A percentile compares a stretch with the other conserved stretches of the same genome.
phyloP scores from a whole-genome alignment of 2,888 invertebrate species.

The Andrena camellia region DNA sequence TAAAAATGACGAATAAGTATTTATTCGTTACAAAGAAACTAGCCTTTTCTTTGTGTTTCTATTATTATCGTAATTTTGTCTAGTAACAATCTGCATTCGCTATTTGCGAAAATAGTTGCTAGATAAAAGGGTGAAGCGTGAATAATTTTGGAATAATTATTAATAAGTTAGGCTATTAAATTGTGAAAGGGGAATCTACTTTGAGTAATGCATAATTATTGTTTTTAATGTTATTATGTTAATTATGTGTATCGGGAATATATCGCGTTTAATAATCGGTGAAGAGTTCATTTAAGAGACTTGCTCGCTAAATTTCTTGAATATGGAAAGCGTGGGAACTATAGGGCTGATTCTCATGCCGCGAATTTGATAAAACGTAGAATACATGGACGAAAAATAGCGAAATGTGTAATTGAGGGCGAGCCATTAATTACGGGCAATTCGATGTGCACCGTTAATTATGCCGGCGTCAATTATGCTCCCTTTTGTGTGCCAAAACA shows the following conservation, averaged over 20 bases:
- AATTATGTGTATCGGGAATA: neutral
- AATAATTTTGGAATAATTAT: no score
- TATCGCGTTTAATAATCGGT: neutral
- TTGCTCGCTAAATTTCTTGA: constrained; percentile 6
- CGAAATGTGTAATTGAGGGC: constrained; percentile 12
- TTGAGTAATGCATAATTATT: no score
- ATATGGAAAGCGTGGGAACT: constrained; percentile 41
- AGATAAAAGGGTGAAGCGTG: no score
- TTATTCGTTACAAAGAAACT: no score
- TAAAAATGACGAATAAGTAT: no score
- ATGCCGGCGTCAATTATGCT: neutral
- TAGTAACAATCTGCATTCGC: no score
- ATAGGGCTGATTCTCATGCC: constrained; percentile 5
- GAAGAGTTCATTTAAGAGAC: neutral
- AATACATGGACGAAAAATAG: neutral
- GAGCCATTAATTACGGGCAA: constrained; percentile 24
- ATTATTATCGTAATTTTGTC: no score
- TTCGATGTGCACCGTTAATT: constrained; percentile 25
- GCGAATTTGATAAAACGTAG: constrained; percentile 22
- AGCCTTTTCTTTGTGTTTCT: no score
- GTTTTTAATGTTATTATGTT: neutral
- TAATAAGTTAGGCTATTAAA: no score
- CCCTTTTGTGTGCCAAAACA: constrained; percentile 14
- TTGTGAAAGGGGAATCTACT: no score
- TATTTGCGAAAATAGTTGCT: no score